These are phyloP conservation scores for Spondyliosoma cantharus DNA, from an alignment of 2,797 vertebrate species.

Conservation along the genomic window DNA sequence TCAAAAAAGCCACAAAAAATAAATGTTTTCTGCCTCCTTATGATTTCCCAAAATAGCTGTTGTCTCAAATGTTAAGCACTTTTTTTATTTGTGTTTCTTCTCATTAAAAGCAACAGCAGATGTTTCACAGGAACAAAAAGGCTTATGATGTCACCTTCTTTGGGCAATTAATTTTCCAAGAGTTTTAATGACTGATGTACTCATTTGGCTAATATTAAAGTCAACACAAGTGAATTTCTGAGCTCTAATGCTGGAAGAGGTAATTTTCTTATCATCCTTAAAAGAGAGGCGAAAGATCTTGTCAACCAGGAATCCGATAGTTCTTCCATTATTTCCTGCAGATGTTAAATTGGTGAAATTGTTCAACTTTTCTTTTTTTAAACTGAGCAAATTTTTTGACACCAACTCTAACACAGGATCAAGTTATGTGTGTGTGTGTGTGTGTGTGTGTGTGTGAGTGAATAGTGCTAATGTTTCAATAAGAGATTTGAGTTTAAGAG, in stretches of 20 bases:
- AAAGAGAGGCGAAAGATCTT: constrained; percentile 16
- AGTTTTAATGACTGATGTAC: constrained; percentile 19
- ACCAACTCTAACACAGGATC: constrained; percentile 35
- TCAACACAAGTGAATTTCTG: constrained; percentile 22
- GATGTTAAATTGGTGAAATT: constrained; percentile 38
- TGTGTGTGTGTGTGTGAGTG: constrained; percentile 43
- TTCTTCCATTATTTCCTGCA: constrained; percentile 15
- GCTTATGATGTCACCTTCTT: constrained; percentile 42
- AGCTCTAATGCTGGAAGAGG: constrained; percentile 1
- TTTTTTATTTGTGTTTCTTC: constrained; percentile 17
- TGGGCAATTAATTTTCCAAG: constrained; percentile 27
- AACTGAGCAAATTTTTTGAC: constrained; percentile 50
- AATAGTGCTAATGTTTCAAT: constrained; percentile 57
- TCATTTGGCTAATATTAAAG: constrained; percentile 10
- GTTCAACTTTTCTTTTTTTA: constrained; percentile 10
- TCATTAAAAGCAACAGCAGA: constrained; percentile 42
- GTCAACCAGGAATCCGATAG: constrained; percentile 3
- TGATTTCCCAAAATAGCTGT: constrained; percentile 19
- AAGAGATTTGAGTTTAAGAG: constrained; percentile 47
- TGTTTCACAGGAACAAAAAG: constrained; percentile 62
- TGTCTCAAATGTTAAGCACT: background rate
- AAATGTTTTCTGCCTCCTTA: background rate
- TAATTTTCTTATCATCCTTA: background rate
- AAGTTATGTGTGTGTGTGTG: constrained; percentile 56
- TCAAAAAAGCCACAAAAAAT: background rate